phyloP scores from a whole-genome alignment of 2,888 invertebrate genomes.

The Sarcophaga variegata region DNA sequence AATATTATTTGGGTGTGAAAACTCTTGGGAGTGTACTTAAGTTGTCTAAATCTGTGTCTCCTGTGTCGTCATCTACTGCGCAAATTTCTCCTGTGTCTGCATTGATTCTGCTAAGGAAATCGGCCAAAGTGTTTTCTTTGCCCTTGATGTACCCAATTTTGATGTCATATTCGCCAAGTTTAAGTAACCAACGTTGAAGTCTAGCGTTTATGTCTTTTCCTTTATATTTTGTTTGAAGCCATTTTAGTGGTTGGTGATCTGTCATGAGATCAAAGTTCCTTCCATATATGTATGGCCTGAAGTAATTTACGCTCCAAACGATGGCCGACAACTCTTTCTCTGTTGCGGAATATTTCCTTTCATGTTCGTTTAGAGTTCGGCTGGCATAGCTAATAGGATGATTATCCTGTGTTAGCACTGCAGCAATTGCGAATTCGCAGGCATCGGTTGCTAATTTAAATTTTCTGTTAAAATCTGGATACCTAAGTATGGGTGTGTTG shows the following conservation, averaged over 20 bases:
- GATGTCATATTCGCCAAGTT: constrained; percentile 26
- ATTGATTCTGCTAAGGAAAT: constrained; percentile 33
- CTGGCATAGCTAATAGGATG: too few relatives aligned
- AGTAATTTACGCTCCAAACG: too few relatives aligned
- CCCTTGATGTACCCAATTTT: constrained; percentile 26
- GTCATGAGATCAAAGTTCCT: constrained; percentile 25
- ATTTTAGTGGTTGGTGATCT: constrained; percentile 17
- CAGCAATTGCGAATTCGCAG: too few relatives aligned
- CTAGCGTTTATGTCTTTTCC: constrained; percentile 28
- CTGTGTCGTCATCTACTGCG: constrained; percentile 3
- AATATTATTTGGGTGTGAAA: constrained; percentile 46
- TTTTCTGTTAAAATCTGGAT: too few relatives aligned
- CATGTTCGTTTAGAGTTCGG: too few relatives aligned
- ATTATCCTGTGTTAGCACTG: too few relatives aligned
- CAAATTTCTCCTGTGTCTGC: constrained; percentile 17
- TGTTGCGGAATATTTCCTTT: too few relatives aligned
- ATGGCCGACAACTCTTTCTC: too few relatives aligned
- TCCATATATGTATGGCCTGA: neutral
- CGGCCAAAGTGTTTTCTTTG: neutral
- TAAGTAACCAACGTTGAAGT: constrained; percentile 37
- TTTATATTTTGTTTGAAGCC: constrained; percentile 23
- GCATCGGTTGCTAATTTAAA: too few relatives aligned
- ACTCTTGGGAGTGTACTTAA: neutral
- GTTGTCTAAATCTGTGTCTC: constrained; percentile 13
- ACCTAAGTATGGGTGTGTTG: too few relatives aligned